phyloP scores from a whole-genome alignment of 2,113 vertebrate species.

The Gymnobelideus leadbeateri region DNA sequence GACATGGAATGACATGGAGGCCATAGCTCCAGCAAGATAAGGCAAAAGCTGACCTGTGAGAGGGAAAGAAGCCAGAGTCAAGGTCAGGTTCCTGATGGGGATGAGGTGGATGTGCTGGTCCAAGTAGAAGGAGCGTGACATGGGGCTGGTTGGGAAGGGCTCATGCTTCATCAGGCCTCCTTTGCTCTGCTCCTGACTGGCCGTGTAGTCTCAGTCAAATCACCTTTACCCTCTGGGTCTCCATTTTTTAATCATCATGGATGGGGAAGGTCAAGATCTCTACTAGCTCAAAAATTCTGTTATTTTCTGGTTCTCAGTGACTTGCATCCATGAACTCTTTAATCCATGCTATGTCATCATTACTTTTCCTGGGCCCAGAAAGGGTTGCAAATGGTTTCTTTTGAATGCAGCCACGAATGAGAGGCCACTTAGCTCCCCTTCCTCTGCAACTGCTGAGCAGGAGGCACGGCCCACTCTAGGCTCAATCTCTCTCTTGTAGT shows the following conservation, averaged over 20 bases:
- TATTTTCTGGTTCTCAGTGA: neutral
- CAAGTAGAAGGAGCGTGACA: neutral
- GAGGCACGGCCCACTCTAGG: neutral
- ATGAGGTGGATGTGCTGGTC: neutral
- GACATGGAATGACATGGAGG: no score
- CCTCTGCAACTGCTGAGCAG: neutral
- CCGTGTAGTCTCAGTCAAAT: neutral
- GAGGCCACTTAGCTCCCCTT: neutral
- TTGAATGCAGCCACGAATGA: neutral
- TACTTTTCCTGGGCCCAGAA: neutral
- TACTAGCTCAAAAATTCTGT: neutral
- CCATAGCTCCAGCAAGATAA: neutral
- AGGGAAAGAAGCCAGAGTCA: neutral
- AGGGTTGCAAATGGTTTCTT: neutral
- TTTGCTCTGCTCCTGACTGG: neutral
- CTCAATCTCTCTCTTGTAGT: neutral
- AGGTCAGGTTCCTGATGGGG: neutral
- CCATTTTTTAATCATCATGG: neutral
- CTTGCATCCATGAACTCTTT: neutral
- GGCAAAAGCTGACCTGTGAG: neutral
- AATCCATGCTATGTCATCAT: neutral
- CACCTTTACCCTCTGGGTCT: neutral
- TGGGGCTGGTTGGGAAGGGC: neutral
- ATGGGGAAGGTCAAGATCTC: neutral
- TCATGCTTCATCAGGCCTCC: neutral